Evolutionary conservation across 2,113 vertebrate species (phyloP), one percentile per base, ranked within the genome.

Genomic region (Seriola aureovittata): DNA sequence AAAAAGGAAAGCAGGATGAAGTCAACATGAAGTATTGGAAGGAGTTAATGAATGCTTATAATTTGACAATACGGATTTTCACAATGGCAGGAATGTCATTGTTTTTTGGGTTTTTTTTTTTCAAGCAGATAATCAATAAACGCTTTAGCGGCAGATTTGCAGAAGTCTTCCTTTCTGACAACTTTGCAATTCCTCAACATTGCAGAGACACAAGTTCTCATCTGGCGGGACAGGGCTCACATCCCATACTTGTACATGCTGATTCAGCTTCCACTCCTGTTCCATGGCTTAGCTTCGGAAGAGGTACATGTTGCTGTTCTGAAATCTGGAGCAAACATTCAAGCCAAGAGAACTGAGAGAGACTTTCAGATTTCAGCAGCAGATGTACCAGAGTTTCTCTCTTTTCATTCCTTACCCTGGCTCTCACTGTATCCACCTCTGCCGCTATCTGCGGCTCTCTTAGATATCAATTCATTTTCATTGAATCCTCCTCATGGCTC

Each of bases 381-480:
- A 70, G 60, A 72, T 68, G 59, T 48, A 81, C 57, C 14, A 60
- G 65, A 63, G 38, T 71, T 21, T 73, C 55, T 57, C 42, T 68
- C 17, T 60, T 29, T 63, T 63, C 54, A 65, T 44, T 79, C 36
- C 69, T 8, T 75, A 12, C 52, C 12, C 17, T 50, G 10, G 29
- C 75, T 52, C 70, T 62, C 38, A 5, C 46, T 50, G 23, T 44
- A n/a, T 21, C 44, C 50, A 11, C 60, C 71, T 25, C 25, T 10
- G 17, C 52, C 63, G 38, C 63, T 66, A 34, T 60, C 64, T 48
- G 29, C 55, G 8, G 40, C 71, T 85, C 57, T 62, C 55, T 75
- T 57, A 40, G 60, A 89, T 78, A 84, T 90, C 67, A 84, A 71
- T 81, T 90, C 48, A 82, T 80, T 88, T 85, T 36, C 76, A 85